phyloP scores from a whole-genome alignment of 1,140 invertebrate genomes.

The Eueides isabella region DNA sequence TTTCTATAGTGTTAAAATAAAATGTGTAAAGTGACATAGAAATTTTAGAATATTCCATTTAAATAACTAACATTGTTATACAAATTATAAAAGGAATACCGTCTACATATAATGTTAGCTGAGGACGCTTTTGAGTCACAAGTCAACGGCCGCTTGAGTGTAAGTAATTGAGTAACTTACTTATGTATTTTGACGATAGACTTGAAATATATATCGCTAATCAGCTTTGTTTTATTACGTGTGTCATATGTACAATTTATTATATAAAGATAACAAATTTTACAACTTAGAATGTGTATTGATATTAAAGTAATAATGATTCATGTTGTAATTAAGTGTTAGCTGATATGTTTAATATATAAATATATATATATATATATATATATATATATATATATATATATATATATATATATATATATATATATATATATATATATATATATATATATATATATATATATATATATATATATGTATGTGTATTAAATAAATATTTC shows the following conservation, averaged over 20 bases:
- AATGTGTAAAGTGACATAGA: neutral
- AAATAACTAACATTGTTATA: neutral
- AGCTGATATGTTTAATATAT: neutral
- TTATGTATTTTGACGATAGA: constrained; percentile 17
- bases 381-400: too few species aligned
- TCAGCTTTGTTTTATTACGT: neutral
- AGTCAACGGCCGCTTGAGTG: constrained; percentile 45
- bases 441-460: too few species aligned
- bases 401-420: too few species aligned
- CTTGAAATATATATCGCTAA: neutral
- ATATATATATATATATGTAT: too few species aligned
- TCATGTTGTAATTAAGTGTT: neutral
- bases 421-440: too few species aligned
- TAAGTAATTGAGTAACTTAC: constrained; percentile 42
- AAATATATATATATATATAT: neutral
- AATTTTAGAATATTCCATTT: neutral
- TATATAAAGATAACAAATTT: neutral
- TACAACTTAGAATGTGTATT: neutral
- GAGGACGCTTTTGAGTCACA: constrained; percentile 49
- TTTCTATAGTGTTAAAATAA: neutral
- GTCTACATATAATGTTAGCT: constrained; percentile 36
- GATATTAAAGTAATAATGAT: neutral
- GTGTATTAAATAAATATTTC: too few species aligned
- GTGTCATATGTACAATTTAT: neutral
- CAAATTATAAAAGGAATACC: neutral